Evolutionary conservation across 2,797 vertebrate genomes (phyloP), one percentile per base, ranked within the genome.

Genomic region (Delichon dasypus): DNA sequence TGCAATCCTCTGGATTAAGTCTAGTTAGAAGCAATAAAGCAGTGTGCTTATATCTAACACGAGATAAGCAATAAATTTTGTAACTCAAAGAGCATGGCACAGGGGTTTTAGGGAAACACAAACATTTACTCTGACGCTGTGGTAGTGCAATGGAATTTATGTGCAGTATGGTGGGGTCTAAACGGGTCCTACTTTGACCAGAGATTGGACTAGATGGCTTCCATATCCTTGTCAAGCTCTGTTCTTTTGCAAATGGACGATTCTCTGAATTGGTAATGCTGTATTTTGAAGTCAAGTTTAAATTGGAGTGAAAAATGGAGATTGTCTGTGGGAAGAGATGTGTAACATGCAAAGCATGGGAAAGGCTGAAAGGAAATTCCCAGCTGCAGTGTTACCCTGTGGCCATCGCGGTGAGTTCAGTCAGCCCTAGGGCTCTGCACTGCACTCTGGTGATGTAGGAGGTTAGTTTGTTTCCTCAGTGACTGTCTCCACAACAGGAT

Each of bases 401-500:
- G 62, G 57, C 81, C 84, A 22, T 61, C 48, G 18, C 2, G 0
- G 1, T 36, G 65, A 50, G 45, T 48, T 71, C 74, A 50, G 13
- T 20, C 89, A 53, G 57, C 70, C 34, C 42, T 58, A 9, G 30
- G 50, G 55, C 61, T 89, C 30, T 82, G 62, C 70, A 13, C 36
- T 92, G 81, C 53, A 21, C 74, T 30, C 30, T 27, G 71, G 22
- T 89, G 47, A 83, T 92, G 71, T 71, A 45, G 36, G 81, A 77
- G 61, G 14, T 85, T 68, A 25, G 22, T 54, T 55, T 75, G 68
- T 95, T 95, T 89, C 78, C 84, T 89, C 75, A 58, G 93, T 68
- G 84, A 68, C 81, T 74, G 75, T 79, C 71, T 94, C 81, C 90
- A 75, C 72, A 90, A 83, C 84, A 88, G 54, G n/a, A 57, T 77